Conservation (phyloP, 1,140 invertebrate species). For the Apis florea region DNA sequence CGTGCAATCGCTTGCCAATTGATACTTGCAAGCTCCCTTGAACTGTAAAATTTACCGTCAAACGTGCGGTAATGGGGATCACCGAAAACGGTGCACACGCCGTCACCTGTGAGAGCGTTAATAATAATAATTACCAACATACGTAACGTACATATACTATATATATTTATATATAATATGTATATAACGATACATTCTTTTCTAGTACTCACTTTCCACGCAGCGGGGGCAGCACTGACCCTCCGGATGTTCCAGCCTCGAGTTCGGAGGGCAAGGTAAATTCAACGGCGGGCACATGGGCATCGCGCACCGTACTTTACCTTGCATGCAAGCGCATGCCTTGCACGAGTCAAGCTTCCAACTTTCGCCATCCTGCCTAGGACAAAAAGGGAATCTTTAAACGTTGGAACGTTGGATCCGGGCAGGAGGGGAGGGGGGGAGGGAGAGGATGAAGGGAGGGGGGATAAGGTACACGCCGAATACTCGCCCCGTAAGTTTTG, state of each 20-base stretch:
- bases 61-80: slow-evolving; percentile 97
- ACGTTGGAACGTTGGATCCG: slow-evolving; percentile 36
- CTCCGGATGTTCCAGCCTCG: slow-evolving; percentile 85
- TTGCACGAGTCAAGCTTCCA: slow-evolving; percentile 94
- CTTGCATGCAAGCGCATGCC: slow-evolving; percentile 89
- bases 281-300: slow-evolving; percentile 85
- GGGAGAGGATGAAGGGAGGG: too few relatives aligned
- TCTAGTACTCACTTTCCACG: slow-evolving; percentile 84
- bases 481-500: slow-evolving; percentile 84
- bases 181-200: too few relatives aligned
- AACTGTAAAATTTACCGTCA: slow-evolving; percentile 96
- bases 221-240: slow-evolving; percentile 94
- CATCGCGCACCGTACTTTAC: slow-evolving; percentile 89
- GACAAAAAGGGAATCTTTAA: slow-evolving; percentile 75
- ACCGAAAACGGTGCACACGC: slow-evolving; percentile 94
- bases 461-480: background rate
- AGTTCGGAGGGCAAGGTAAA: slow-evolving; percentile 86
- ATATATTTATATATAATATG: too few relatives aligned
- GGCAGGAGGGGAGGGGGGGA: too few relatives aligned
- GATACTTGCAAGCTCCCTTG: slow-evolving; percentile 95
- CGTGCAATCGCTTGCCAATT: slow-evolving; percentile 90
- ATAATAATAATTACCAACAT: too few relatives aligned
- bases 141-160: too few relatives aligned
- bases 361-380: slow-evolving; percentile 89
- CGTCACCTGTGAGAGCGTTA: slow-evolving; percentile 84